Conservation (phyloP, 2,797 vertebrate species). For the Pangasius larnaudii region DNA sequence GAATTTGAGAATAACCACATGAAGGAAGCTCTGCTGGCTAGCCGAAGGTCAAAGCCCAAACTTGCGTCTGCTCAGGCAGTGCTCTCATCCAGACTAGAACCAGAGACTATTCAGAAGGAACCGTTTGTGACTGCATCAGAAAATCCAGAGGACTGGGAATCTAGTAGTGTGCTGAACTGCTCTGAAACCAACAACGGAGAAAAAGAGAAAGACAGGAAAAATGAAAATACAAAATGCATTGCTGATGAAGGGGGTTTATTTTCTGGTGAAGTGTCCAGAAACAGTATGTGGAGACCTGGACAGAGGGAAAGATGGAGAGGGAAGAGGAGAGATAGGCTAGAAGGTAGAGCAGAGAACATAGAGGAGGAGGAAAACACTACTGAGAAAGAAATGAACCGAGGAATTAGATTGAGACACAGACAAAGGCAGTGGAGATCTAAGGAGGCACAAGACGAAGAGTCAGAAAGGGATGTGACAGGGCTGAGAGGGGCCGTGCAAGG, state of each 20-base stretch:
- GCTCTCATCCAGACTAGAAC: conserved; percentile 69
- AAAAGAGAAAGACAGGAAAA: conserved; percentile 42
- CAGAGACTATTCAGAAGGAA: conserved; percentile 37
- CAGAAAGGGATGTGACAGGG: conserved; percentile 18
- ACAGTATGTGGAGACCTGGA: conserved; percentile 42
- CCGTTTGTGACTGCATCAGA: background rate
- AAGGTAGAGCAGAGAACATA: conserved; percentile 58
- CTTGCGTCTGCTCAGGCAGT: conserved; percentile 68
- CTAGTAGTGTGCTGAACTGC: background rate
- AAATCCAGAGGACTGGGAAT: conserved; percentile 19
- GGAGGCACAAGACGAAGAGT: conserved; percentile 32
- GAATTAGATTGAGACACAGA: conserved; percentile 51
- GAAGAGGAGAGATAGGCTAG: conserved; percentile 61
- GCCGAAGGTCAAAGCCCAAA: conserved; percentile 59
- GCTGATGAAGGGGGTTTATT: conserved; percentile 17
- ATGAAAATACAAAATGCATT: conserved; percentile 31
- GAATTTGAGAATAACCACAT: background rate
- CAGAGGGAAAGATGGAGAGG: conserved; percentile 57
- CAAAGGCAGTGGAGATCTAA: conserved; percentile 48
- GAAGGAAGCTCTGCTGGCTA: conserved; percentile 1
- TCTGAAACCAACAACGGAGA: conserved; percentile 26
- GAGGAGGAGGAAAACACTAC: conserved; percentile 25
- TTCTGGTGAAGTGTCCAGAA: conserved; percentile 33
- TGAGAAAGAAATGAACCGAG: conserved; percentile 28
- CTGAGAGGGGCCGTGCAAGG: conserved; percentile 36